A percentile compares a stretch with the other conserved stretches of the same genome.
Evolutionary conservation across 2,113 vertebrate genomes (phyloP).

Genomic region (Sigmodon hispidus): DNA sequence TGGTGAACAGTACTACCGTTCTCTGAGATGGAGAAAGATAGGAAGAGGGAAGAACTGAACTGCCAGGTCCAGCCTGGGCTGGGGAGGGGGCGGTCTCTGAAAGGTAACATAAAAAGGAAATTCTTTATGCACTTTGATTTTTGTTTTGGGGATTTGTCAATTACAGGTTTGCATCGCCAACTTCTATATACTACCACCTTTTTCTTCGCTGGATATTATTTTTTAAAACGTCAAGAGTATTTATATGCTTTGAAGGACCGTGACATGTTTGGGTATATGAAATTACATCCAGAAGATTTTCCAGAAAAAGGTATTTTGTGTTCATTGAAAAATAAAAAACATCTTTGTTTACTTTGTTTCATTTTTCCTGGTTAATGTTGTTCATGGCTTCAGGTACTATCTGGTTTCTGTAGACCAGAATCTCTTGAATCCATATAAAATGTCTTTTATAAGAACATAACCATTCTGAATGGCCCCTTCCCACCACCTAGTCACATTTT

Average conservation of each 20-base stretch:
- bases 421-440: conserved; percentile 10
- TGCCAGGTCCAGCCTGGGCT: not conserved
- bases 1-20: not conserved
- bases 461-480: not conserved
- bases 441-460: not conserved
- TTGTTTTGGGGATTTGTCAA: conserved; percentile 44
- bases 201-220: conserved; percentile 91
- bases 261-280: conserved; percentile 90
- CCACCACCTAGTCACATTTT: not conserved
- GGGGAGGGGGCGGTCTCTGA: not conserved
- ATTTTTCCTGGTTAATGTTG: not conserved
- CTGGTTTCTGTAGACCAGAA: not conserved
- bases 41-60: not conserved
- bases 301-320: conserved; percentile 82
- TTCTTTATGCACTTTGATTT: conserved; percentile 6
- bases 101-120: not conserved
- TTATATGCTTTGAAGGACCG: conserved; percentile 86
- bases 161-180: conserved; percentile 93
- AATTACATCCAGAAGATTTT: conserved; percentile 89
- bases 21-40: not conserved
- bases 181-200: conserved; percentile 86
- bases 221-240: conserved; percentile 88
- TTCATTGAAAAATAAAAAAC: conserved; percentile 10
- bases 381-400: not conserved
- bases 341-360: not conserved